phyloP scores from a whole-genome alignment of 2,113 vertebrate genomes.

The Sarotherodon lohbergeri region DNA sequence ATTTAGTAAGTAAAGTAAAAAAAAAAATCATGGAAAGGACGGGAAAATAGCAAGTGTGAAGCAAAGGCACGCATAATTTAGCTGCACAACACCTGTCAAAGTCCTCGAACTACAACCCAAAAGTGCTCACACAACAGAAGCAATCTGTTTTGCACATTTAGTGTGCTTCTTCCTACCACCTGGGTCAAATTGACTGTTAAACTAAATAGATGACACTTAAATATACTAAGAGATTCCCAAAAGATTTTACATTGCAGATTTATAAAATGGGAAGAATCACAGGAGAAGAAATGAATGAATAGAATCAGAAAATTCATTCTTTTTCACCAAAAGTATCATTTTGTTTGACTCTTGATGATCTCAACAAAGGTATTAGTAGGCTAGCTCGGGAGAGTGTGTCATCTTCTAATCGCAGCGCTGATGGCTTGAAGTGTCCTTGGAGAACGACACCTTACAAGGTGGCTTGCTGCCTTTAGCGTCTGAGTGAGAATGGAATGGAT shows the following conservation, averaged over 20 bases:
- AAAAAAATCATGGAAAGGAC: neutral
- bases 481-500: neutral
- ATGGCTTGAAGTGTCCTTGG: neutral
- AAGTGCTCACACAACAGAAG: neutral
- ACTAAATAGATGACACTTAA: neutral
- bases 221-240: neutral
- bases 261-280: neutral
- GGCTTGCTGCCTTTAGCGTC: neutral
- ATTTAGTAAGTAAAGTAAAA: neutral
- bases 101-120: neutral
- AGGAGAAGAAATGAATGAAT: neutral
- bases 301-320: neutral
- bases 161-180: neutral
- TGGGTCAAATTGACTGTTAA: neutral
- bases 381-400: neutral
- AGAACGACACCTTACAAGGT: neutral
- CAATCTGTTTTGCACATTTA: neutral
- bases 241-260: neutral
- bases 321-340: neutral
- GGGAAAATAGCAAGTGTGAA: neutral
- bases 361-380: neutral
- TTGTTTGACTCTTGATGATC: neutral
- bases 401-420: neutral
- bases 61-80: neutral
- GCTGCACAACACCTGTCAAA: conserved; percentile 1